Evolutionary conservation across 2,797 vertebrate species (phyloP).

Genomic region (Lycodopsis pacificus): DNA sequence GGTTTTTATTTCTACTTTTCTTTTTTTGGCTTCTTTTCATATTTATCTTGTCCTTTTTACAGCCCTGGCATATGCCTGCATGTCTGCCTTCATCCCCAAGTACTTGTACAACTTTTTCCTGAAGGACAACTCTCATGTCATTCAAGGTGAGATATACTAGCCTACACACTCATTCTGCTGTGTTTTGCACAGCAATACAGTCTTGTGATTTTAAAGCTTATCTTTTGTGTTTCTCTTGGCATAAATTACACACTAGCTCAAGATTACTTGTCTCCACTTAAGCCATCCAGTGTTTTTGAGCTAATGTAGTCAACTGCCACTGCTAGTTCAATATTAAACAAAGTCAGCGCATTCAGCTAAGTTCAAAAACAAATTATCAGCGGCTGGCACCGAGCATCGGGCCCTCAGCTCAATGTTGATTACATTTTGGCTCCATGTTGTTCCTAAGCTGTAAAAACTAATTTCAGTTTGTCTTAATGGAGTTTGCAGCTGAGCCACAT

Average conservation of each 20-base stretch:
- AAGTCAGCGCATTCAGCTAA: constrained; percentile 40
- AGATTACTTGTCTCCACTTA: constrained; percentile 8
- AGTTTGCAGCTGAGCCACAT: constrained; percentile 70
- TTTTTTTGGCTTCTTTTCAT: constrained; percentile 23
- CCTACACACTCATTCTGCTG: not conserved
- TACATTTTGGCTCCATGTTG: constrained; percentile 65
- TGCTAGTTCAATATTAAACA: constrained; percentile 45
- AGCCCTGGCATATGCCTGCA: constrained; percentile 98
- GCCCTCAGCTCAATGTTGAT: constrained; percentile 69
- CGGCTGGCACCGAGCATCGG: constrained; percentile 43
- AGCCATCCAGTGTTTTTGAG: not conserved
- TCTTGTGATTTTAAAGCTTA: not conserved
- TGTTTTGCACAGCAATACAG: not conserved
- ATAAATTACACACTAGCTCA: not conserved
- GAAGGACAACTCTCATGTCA: constrained; percentile 99
- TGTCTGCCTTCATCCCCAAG: constrained; percentile 99
- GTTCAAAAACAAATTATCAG: constrained; percentile 68
- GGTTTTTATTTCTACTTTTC: not conserved
- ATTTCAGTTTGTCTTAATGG: constrained; percentile 74
- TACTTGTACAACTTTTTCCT: constrained; percentile 99
- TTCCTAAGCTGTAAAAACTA: constrained; percentile 71
- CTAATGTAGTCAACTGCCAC: constrained; percentile 27
- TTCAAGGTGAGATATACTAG: constrained; percentile 90
- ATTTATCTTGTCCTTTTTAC: constrained; percentile 50
- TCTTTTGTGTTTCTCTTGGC: not conserved